Base-by-base conservation (phyloP, 2,888 invertebrate species). In the Acrobasis suavella region DNA sequence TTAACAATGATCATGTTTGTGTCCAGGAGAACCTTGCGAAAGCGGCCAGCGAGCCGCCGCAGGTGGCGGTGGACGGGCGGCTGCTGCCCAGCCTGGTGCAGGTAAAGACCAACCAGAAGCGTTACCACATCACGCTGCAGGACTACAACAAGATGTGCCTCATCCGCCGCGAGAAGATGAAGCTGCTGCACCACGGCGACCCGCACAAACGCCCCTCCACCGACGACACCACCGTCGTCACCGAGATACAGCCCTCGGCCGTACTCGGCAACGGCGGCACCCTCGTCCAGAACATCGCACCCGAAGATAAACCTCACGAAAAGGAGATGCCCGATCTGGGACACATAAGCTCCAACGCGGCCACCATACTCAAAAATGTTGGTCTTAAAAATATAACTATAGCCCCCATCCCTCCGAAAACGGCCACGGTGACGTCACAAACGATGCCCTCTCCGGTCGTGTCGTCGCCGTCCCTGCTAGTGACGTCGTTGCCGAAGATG, bases 61-160 rank as follows among this genome's bases (percentile, higher is more conserved):
- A 94, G 72, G 86, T 93, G 69, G 95, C 93, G 0, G 94, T 92
- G 1, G 94, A 94, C 76, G 94, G 93, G 0, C 92, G 93, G 59
- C 89, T 90, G 51, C 82, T 95, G 68, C 94, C 94, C 5, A 94
- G 94, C 63, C 86, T 95, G 22, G 95, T 96, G n/a, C 95, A 96
- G 75, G 95, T 96, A 0, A 94, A 95, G 78, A 95, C 96, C 0
- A 95, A 96, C 0, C 96, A 96, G n/a, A 95, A 95, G 75, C 95
- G 96, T 0, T 96, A 95, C 83, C 96, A 96, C 80, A 95, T 96
- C 72, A 96, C 96, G 3, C 93, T 96, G 46, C 95, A 95, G 59
- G 96, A 96, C 76, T 96, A 96, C 85, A 96, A 96, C 83, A 95
- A 96, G 69, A 96, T 96, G 96, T 96, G 95, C 81, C 93, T 95